Conservation (phyloP, 2,888 invertebrate genomes). For the Calameuta idolon region DNA sequence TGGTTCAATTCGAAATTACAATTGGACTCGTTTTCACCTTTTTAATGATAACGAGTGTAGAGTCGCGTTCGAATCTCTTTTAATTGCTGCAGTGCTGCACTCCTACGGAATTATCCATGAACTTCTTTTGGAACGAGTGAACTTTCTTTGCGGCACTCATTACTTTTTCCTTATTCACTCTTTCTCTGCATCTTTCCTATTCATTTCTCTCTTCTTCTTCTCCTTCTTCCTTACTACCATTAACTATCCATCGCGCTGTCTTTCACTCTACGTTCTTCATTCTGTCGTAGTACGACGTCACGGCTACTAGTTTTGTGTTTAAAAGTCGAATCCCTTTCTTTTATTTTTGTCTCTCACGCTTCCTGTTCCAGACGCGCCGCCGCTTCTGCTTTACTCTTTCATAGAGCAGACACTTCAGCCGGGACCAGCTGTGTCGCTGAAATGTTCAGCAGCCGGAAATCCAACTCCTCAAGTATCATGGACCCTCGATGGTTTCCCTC, state of each 20-base stretch:
- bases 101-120: neutral
- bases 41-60: neutral
- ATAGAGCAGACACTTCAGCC: conserved; percentile 83
- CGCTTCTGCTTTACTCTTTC: conserved; percentile 80
- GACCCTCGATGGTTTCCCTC: conserved; percentile 79
- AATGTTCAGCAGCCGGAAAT: conserved; percentile 81
- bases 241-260: conserved; percentile 12
- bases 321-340: neutral
- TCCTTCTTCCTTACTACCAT: conserved; percentile 19
- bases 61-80: neutral
- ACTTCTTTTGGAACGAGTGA: neutral
- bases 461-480: conserved; percentile 83
- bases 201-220: conserved; percentile 9
- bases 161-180: neutral
- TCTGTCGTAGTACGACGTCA: neutral
- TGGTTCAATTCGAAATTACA: neutral
- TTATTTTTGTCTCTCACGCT: neutral
- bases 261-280: conserved; percentile 23
- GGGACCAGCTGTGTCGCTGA: conserved; percentile 81
- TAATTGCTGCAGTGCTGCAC: neutral
- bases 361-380: conserved; percentile 76
- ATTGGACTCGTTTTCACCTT: neutral
- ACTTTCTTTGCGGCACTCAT: neutral
- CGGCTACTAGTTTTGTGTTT: neutral
- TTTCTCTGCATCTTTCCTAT: neutral